Base-by-base conservation (phyloP, 92 coral and sea anemone genomes). In the Bergia puertoricense region DNA sequence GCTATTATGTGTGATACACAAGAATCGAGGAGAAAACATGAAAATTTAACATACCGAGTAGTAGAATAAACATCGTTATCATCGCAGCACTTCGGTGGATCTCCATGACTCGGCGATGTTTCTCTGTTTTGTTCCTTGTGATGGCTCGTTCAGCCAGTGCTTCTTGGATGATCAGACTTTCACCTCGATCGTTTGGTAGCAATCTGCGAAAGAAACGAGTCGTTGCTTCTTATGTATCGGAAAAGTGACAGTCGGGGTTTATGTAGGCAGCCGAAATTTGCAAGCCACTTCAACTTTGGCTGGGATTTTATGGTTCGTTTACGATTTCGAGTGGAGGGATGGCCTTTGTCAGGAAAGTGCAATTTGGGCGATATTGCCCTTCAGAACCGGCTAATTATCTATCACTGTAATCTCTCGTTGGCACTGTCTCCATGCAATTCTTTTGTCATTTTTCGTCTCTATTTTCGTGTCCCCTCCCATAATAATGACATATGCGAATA, bases 391-490 rank as follows among this genome's bases (percentile, higher is more conserved):
- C 82, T 91, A 91, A 92, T 93, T 92, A 93, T 94, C 95, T 67
- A 88, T 67, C 88, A 79, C 81, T 91, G 93, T 84, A 92, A 92
- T 92, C 92, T 92, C 90, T 92, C 86, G 81, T 88, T 89, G 95
- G 91, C 94, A 88, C 75, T 59, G 95, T 94, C 94, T 94, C 87
- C 45, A 16, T 84, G 67, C 79, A 10, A 68, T 72, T 84, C 87
- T 69, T 84, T 84, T 84, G 87, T 84, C 87, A 84, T 84, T 84
- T 36, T 45, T 39, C 48, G 69, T 75, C 68, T 71, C 77, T 69
- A 71, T 84, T 84, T 71, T 84, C 78, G 67, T 84, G 78, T 72
- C 87, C 40, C 87, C 87, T 84, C 87, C 87, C 87, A 84, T 84
- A 38, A 71, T 84, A 84, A 84, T 84, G 87, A 84, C 87, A 84